Evolutionary conservation across 2,888 invertebrate genomes (phyloP).

Genomic region (Temnothorax rugatulus): DNA sequence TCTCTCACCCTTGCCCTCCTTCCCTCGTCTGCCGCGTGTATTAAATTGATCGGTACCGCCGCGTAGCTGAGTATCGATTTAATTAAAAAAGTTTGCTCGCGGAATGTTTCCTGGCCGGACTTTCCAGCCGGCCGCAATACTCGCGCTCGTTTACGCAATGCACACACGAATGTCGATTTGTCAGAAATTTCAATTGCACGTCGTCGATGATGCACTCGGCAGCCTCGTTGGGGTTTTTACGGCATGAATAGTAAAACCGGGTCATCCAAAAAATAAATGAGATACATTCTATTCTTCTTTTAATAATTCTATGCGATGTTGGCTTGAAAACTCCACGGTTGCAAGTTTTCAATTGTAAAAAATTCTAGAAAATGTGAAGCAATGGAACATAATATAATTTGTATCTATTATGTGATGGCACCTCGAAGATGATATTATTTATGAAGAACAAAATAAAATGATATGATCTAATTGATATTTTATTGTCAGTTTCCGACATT

Average conservation of each 20-base stretch:
- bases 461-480: background rate
- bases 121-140: conserved; percentile 21
- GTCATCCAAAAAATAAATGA: conserved; percentile 9
- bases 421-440: background rate
- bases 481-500: background rate
- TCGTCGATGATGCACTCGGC: conserved; percentile 36
- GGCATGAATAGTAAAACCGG: background rate
- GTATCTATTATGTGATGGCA: background rate
- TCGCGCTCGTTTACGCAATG: conserved; percentile 44
- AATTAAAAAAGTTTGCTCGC: conserved; percentile 72
- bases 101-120: conserved; percentile 48
- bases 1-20: background rate
- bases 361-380: background rate
- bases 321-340: background rate
- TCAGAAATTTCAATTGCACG: conserved; percentile 65
- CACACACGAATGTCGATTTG: conserved; percentile 62
- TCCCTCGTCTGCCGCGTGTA: conserved; percentile 25
- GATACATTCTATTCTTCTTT: background rate
- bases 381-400: background rate
- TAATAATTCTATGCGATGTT: background rate
- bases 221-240: conserved; percentile 10
- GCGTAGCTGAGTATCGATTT: conserved; percentile 59
- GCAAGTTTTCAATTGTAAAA: background rate
- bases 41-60: conserved; percentile 57
- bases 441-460: too few relatives aligned